These are phyloP conservation scores for Trilocha varians DNA, from an alignment of 2,888 invertebrate genomes.

Conservation along the genomic window DNA sequence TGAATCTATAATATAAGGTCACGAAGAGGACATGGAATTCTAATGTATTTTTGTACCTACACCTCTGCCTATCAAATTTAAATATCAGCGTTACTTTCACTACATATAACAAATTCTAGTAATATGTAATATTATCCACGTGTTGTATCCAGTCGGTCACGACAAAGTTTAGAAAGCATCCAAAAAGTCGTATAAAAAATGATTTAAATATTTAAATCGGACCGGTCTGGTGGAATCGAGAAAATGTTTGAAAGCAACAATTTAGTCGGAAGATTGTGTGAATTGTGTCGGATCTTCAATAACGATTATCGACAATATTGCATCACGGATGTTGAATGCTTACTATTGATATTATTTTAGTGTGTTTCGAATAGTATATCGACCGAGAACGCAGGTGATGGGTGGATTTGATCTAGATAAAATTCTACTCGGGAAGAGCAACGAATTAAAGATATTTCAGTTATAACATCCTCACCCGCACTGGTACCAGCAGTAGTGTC, in stretches of 20 bases:
- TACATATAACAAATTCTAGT: constrained; percentile 6
- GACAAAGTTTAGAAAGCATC: constrained; percentile 7
- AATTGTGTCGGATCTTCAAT: not conserved
- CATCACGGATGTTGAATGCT: too few species aligned
- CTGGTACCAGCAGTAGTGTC: too few species aligned
- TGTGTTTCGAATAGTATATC: too few species aligned
- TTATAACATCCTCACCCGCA: too few species aligned
- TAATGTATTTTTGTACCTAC: constrained; percentile 6
- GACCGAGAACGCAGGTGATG: too few species aligned
- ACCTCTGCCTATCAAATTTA: not conserved
- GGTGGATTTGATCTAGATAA: too few species aligned
- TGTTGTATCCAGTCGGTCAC: constrained; percentile 4
- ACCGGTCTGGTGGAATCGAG: constrained; percentile 5
- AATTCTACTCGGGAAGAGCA: too few species aligned
- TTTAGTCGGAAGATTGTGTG: not conserved
- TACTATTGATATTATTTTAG: too few species aligned
- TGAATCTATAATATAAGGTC: too few species aligned
- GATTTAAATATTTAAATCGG: constrained; percentile 9
- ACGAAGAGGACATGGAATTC: not conserved
- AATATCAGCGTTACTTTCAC: constrained; percentile 5
- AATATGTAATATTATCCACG: constrained; percentile 2
- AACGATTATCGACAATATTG: too few species aligned
- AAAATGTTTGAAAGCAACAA: constrained; percentile 3
- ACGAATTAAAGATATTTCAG: too few species aligned
- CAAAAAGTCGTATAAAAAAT: constrained; percentile 4